Conservation (phyloP, 2,113 vertebrate genomes). For the Neotragus moschatus region DNA sequence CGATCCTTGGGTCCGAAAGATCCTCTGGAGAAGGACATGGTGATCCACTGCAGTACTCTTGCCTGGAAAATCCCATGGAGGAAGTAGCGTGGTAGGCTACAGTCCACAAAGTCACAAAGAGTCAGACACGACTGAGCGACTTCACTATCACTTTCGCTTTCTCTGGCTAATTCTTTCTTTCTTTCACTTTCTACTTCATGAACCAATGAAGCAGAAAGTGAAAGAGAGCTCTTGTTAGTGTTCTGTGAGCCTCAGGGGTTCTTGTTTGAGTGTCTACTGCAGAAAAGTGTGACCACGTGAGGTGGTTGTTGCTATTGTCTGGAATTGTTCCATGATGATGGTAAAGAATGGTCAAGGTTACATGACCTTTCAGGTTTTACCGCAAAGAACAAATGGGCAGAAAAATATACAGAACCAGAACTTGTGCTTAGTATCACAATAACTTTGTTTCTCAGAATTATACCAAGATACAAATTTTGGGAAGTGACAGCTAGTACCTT, state of each 20-base stretch:
- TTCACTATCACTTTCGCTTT: too few species aligned
- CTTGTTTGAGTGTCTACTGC: neutral
- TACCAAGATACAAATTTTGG: neutral
- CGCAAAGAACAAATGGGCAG: neutral
- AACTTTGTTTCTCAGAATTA: conserved; percentile 5
- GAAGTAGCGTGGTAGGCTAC: too few species aligned
- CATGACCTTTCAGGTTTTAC: neutral
- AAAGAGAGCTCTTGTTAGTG: neutral
- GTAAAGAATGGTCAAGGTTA: neutral
- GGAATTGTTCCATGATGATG: neutral
- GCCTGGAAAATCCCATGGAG: too few species aligned
- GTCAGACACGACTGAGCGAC: too few species aligned
- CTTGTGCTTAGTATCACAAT: neutral
- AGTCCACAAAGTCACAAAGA: too few species aligned
- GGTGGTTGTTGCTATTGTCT: neutral
- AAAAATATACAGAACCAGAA: neutral
- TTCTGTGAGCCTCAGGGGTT: neutral
- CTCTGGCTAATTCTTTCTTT: too few species aligned
- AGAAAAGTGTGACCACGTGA: neutral
- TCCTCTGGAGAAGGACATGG: too few species aligned
- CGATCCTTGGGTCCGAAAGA: accelerated
- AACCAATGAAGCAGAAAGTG: neutral
- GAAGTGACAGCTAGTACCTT: neutral
- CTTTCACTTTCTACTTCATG: neutral
- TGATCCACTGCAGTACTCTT: too few species aligned